Evolutionary conservation across 2,888 invertebrate species (phyloP), one percentile per base, ranked within the genome.

Genomic region (Caenorhabditis plicata): DNA sequence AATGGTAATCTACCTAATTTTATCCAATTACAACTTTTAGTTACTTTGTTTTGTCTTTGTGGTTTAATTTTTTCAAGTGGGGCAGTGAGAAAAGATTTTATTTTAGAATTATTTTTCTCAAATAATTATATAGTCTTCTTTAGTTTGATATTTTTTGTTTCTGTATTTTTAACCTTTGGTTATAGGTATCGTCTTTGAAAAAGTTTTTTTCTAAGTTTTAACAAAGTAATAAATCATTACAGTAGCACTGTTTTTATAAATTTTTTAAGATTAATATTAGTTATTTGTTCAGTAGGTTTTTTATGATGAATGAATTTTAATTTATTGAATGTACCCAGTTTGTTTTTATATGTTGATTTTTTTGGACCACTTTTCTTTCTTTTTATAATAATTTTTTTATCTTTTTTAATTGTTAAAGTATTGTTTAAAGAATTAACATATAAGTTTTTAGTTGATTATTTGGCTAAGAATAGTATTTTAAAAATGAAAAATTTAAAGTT

Each of bases 291-390:
- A 54, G 49, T 71, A 41, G 27, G 22, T 17, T 68, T 66, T 62
- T 53, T 68, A 40, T 68, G 68, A 35, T 67, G 66, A 64, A 44
- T 66, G 40, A 67, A 67, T 52, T 61, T 63, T 55, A 66, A 68
- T 69, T 56, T 71, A 41, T 31, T 71, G 35, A 67, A 68, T 66
- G 25, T 71, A 11, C 66, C 66, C 13, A 47, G 50, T 35, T 62
- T 66, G 47, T 71, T 69, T 60, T 31, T 69, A 17, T 69, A 64
- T 64, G 40, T 67, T n/a, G 64, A 67, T 62, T 69, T 67, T 67
- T 64, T 54, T 62, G 57, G 48, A 27, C 66, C 64, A 23, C 36
- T 69, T 36, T 48, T 49, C 87, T 89, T 55, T 63, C 31, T 62
- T 31, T 55, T 58, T 50, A 45, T 68, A 19, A 52, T 61, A 41